These are phyloP conservation scores for Mesocentrotus franciscanus DNA, from an alignment of 53 echinoderm and acorn worm species.

Conservation along the genomic window DNA sequence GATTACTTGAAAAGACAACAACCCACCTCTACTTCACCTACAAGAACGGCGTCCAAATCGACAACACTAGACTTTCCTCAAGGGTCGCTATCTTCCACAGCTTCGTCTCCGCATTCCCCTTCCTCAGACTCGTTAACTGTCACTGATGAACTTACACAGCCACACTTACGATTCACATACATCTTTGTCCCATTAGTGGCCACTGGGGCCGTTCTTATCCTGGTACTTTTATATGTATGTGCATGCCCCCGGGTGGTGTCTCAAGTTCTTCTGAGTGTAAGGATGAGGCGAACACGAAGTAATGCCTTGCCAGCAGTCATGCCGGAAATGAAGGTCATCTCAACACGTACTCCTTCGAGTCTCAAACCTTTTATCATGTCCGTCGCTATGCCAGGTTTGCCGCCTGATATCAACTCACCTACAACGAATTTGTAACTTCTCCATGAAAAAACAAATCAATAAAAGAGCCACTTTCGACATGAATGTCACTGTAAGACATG, in stretches of 20 bases:
- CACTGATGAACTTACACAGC: neutral
- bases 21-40: neutral
- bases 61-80: neutral
- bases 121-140: neutral
- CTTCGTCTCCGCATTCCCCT: neutral
- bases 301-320: neutral
- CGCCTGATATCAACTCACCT: too few relatives aligned
- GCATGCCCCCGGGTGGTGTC: neutral
- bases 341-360: neutral
- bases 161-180: neutral
- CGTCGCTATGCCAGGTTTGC: too few relatives aligned
- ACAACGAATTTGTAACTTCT: too few relatives aligned
- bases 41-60: neutral
- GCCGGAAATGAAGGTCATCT: neutral
- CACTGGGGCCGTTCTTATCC: neutral
- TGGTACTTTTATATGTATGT: neutral
- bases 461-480: neutral
- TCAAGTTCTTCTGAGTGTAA: neutral
- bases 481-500: too few relatives aligned
- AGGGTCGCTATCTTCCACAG: neutral
- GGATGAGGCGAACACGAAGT: neutral
- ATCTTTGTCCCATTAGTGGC: neutral
- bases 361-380: too few relatives aligned
- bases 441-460: neutral
- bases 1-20: neutral